Evolutionary conservation across 2,113 vertebrate species (phyloP), one percentile per base, ranked within the genome.

Genomic region (Azemiops feae): DNA sequence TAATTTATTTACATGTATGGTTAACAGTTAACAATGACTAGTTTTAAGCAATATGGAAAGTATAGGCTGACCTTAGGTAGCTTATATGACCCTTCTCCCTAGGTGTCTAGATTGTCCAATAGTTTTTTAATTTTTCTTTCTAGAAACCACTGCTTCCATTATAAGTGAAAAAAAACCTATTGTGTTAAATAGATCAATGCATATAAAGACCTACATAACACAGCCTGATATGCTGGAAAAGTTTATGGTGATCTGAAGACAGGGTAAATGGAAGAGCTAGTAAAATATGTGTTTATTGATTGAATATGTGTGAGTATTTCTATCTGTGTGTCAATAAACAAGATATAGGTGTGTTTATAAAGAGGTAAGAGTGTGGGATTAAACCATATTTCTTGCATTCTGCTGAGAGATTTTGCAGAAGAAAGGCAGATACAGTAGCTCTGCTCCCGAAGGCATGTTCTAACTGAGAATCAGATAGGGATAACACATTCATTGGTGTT

Each of bases 1-100:
- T 97, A 96, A 97, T 96, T 96, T 96, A 91, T 95, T 95, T 96
- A 95, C 95, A 91, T 96, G 94, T 96, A 94, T 92, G 81, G 93
- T 92, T 91, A 91, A 93, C 94, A 95, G 60, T 96, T 94, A 95
- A 89, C 87, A 95, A 96, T 94, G 96, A 96, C 85, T 89, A 91
- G 96, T 95, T 97, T 97, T 96, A 94, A 95, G 96, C 91, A 94
- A 95, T 93, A 96, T 96, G 94, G 95, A 96, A 96, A 93, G 92
- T 52, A 90, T 94, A 94, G 93, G 89, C 18, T 96, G 95, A 93
- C 90, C 95, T 96, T 95, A 96, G 94, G 95, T 95, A 94, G 94
- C 94, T 91, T 92, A 94, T 92, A 95, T 94, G 94, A 95, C 91
- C 95, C 96, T 96, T 97, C 93, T 92, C 94, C 93, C 96, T 89